Conservation (phyloP, 1,140 invertebrate genomes). For the Elymnias hypermnestra region DNA sequence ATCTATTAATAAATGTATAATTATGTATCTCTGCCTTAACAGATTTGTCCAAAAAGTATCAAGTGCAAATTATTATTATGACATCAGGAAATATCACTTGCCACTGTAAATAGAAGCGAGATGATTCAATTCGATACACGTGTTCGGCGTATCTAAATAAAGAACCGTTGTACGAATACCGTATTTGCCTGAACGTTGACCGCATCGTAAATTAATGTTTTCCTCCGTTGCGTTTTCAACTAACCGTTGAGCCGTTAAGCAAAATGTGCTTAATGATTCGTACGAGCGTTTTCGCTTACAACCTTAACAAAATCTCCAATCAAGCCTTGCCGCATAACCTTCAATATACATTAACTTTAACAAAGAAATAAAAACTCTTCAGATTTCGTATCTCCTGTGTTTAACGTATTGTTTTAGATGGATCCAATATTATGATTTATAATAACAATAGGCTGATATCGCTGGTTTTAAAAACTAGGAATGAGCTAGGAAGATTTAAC, state of each 20-base stretch:
- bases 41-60: background rate
- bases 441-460: too few species aligned
- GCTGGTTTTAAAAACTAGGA: too few species aligned
- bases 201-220: slow-evolving; percentile 54
- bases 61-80: slow-evolving; percentile 27
- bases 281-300: background rate
- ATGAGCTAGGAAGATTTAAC: too few species aligned
- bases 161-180: slow-evolving; percentile 61
- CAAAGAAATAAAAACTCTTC: too few species aligned
- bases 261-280: slow-evolving; percentile 29
- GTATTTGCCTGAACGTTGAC: slow-evolving; percentile 53
- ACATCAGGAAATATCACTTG: slow-evolving; percentile 45
- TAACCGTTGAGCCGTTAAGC: slow-evolving; percentile 11
- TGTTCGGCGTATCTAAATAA: slow-evolving; percentile 62
- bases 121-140: slow-evolving; percentile 62
- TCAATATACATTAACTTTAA: too few species aligned
- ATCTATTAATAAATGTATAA: too few species aligned
- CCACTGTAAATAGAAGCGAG: slow-evolving; percentile 40
- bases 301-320: too few species aligned
- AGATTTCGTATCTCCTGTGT: too few species aligned
- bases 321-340: too few species aligned
- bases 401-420: too few species aligned
- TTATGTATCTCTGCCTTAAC: too few species aligned
- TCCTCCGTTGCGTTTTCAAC: slow-evolving; percentile 38
- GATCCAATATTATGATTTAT: too few species aligned